Percentiles rank a stretch among this genome's conserved stretches.
Conservation (phyloP, 2,113 vertebrate genomes). For the Calcarius ornatus region DNA sequence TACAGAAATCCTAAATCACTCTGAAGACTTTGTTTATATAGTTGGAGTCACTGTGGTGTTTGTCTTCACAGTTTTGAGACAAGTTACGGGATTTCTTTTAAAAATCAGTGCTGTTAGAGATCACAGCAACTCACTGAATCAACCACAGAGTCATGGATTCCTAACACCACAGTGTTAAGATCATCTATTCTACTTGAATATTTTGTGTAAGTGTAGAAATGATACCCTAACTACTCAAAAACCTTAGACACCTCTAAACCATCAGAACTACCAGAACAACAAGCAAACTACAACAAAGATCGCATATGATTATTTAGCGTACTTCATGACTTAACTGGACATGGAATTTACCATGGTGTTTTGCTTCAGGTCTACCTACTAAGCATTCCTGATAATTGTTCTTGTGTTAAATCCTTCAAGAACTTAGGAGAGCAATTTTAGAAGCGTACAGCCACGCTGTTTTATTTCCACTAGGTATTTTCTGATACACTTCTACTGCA, state of each 20-base stretch:
- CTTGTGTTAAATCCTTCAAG: neutral
- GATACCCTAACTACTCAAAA: neutral
- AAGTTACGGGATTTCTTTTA: fast-evolving
- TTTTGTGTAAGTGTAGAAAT: neutral
- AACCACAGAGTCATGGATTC: neutral
- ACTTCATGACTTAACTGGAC: neutral
- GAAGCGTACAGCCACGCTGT: neutral
- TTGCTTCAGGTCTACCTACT: neutral
- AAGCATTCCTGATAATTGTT: neutral
- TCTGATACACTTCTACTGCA: neutral
- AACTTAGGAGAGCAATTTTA: neutral
- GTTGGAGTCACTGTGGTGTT: neutral
- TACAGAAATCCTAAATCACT: neutral
- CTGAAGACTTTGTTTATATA: neutral
- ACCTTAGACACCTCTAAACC: neutral
- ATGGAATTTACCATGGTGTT: neutral
- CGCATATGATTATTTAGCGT: neutral
- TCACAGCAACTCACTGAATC: neutral
- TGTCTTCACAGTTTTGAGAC: neutral
- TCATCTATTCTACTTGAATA: neutral
- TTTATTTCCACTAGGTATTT: neutral
- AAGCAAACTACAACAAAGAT: neutral
- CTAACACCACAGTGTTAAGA: neutral
- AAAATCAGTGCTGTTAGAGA: neutral
- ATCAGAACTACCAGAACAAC: neutral